Evolutionary conservation across 2,797 vertebrate genomes (phyloP).

Genomic region (Xenopus petersii): DNA sequence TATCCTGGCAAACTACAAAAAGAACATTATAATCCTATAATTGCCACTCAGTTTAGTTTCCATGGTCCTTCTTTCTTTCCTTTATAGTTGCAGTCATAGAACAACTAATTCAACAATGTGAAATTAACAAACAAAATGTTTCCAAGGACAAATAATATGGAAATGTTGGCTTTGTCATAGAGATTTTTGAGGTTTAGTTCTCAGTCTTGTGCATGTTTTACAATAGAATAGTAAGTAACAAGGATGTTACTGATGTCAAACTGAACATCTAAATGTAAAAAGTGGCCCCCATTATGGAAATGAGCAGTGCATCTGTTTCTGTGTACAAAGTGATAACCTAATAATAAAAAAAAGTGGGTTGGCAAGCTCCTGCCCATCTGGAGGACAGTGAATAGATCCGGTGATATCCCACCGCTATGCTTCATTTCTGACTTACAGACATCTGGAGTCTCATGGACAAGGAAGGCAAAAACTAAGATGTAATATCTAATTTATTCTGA

Average conservation of each 20-base stretch:
- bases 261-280: slow-evolving; percentile 12
- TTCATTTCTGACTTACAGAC: slow-evolving; percentile 45
- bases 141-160: no score
- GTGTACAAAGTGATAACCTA: slow-evolving; percentile 47
- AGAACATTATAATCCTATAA: no score
- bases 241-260: slow-evolving; percentile 16
- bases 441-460: slow-evolving; percentile 34
- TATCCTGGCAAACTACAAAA: no score
- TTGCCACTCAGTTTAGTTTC: no score
- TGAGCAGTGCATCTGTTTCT: slow-evolving; percentile 46
- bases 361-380: slow-evolving; percentile 44
- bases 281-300: slow-evolving; percentile 35
- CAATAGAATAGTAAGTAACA: background rate
- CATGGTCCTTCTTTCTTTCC: no score
- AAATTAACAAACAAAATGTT: no score
- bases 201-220: background rate
- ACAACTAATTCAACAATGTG: no score
- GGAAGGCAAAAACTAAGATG: no score
- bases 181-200: no score
- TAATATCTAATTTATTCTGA: slow-evolving; percentile 1
- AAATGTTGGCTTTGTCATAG: no score
- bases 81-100: no score
- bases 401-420: slow-evolving; percentile 33
- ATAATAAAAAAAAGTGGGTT: slow-evolving; percentile 38
- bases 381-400: slow-evolving; percentile 30